Base-by-base conservation (phyloP, 2,113 vertebrate genomes). In the Pluvianellus socialis region DNA sequence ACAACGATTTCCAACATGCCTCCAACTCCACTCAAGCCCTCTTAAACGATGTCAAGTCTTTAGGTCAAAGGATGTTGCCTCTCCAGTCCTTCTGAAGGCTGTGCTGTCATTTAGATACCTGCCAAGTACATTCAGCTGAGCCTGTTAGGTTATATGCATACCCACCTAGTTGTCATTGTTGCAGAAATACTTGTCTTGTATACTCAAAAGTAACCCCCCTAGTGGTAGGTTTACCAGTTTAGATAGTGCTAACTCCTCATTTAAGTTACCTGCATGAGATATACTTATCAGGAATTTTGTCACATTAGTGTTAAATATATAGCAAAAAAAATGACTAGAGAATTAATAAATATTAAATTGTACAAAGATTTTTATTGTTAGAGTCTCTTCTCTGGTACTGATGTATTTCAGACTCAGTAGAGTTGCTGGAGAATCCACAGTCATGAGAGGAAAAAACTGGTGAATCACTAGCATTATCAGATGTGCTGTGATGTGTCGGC, bases 201-300 rank as follows among this genome's bases (percentile, higher is more conserved):
- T 66, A 35, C 72, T 91, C 62, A 81, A 35, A 83, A 84, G 75
- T 88, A 82, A 32, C 56, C 74, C 53, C n/a, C 16, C 7, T 84
- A 86, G 63, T 83, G 84, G 67, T 92, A 93, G 86, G 24, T 73
- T 79, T 65, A 24, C 22, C 74, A 44, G 80, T 94, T 90, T 76
- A 95, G 85, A 40, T 90, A 92, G 76, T 90, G 72, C 83, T 92
- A 80, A 80, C 49, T 92, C 61, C 30, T 84, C 70, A 79, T 88
- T 96, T 95, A 70, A 94, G 77, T 94, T 96, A 88, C 61, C 49
- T 96, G 53, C 85, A 95, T 96, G 86, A 92, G 82, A 94, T 79
- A 81, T 53, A 82, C 49, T 42, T 90, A 77, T 8, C 74, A 82
- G 77, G 80, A 71, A 40, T 88, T 93, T 93, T 83, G 94, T 96